Evolutionary conservation across 1,140 invertebrate genomes (phyloP), one percentile per base, ranked within the genome.

Genomic region (Ridgeia piscesae): DNA sequence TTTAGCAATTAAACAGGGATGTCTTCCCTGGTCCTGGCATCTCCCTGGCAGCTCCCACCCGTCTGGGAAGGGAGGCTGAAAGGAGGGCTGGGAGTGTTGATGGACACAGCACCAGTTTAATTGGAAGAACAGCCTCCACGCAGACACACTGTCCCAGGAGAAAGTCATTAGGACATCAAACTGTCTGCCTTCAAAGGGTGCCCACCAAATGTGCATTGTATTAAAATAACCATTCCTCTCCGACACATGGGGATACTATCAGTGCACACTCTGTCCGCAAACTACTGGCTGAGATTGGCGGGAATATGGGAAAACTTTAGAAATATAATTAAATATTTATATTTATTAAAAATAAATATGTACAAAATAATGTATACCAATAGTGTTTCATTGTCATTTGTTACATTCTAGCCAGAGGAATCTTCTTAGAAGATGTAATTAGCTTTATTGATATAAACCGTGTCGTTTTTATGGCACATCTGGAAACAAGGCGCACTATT

Each of bases 151-250:
- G 58, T 77, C 58, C 58, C 58, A 77, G 0, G 58, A 8, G 58
- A 77, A 77, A 77, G 58, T 77, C 58, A 21, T 77, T 77, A 77
- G 58, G 58, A 77, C 58, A 77, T 77, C 58, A 77, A 77, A 77
- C 58, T 77, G 58, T 77, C 58, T 77, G 17, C 58, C 17, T 77
- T 77, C 58, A 77, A 77, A 77, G 58, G 58, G 27, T 77, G 8
- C 27, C 58, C 58, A 77, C 58, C 58, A 77, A 77, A 77, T 77
- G 58, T 77, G 58, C 58, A 77, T 77, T 77, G 58, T 77, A 77
- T 77, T 77, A 77, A 77, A 77, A 77, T 9, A 77, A 21, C 58
- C 58, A 77, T 77, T 77, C 58, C 58, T 77, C 58, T 77, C 17
- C 17, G 27, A 31, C 58, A 77, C 58, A 77, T 77, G 58, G 58